Base-by-base conservation (phyloP, 2,888 invertebrate genomes). In the Apocheima hispidaria region DNA sequence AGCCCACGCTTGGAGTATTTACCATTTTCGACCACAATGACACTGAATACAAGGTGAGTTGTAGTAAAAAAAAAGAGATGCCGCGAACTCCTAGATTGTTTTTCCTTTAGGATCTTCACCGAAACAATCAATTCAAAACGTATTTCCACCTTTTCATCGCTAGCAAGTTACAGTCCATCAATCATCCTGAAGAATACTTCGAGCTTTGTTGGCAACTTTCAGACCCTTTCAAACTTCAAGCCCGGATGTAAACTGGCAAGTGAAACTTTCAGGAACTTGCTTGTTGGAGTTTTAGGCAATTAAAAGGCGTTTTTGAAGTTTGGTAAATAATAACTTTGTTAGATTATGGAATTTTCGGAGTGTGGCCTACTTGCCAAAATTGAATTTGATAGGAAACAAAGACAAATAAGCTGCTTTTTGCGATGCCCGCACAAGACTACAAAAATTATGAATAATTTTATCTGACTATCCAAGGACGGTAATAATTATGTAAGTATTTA, bases 211-310 rank as follows among this genome's bases (percentile, higher is more conserved):
- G 41, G 62, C 65, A 60, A 58, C 60, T 63, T 63, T 59, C 55
- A 14, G 51, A 55, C 64, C 68, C 63, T 68, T 71, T 64, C 58
- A 50, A 68, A 70, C 52, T 57, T 49, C 43, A 33, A 23, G 40
- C 41, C 38, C 38, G 35, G 51, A 41, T 46, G 59, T 59, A 56
- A 65, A 61, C 60, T 51, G 44, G 9, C 66, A 60, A 69, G 54
- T 63, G 65, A 41, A 49, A 62, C 58, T 65, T 69, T 35, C 28
- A 23, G 30, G n/a, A 56, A 69, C 63, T 64, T 62, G 48, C 62
- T 63, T 70, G 66, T 68, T 63, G 50, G 57, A 65, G 65, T 65
- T 66, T 51, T n/a, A 53, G 63, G 62, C 63, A 70, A 70, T 70
- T 70, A 70, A 65, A 70, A 68, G 63, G 63, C 68, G 56, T 65